Evolutionary conservation across 2,888 invertebrate species (phyloP).

Genomic region (Mystacides longicornis): DNA sequence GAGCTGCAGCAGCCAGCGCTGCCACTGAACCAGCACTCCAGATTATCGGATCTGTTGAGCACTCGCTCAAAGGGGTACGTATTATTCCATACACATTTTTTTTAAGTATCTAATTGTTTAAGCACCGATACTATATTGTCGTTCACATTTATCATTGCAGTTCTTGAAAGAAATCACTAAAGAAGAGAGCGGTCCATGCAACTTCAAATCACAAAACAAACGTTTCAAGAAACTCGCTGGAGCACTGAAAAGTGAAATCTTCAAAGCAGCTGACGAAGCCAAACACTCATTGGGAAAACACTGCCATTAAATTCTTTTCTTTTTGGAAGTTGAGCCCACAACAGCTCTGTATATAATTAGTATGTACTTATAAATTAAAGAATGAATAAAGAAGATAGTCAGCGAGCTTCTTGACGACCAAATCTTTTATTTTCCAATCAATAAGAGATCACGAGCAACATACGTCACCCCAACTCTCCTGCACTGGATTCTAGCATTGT

Average conservation of each 20-base stretch:
- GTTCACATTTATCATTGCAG: constrained; percentile 9
- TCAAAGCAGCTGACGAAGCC: constrained; percentile 15
- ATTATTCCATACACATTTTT: neutral
- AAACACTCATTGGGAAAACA: constrained; percentile 8
- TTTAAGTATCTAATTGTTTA: neutral
- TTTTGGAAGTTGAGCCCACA: no score
- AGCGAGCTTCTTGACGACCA: no score
- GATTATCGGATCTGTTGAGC: constrained; percentile 15
- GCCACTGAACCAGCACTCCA: constrained; percentile 14
- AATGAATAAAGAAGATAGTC: no score
- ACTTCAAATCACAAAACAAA: constrained; percentile 13
- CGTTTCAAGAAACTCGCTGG: constrained; percentile 18
- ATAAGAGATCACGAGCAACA: no score
- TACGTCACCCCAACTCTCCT: no score
- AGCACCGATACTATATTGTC: neutral
- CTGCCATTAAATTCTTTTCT: no score
- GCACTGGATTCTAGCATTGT: no score
- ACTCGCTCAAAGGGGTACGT: constrained; percentile 15
- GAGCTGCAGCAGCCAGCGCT: constrained; percentile 24
- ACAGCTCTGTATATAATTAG: no score
- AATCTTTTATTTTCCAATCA: no score
- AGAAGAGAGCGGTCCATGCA: neutral
- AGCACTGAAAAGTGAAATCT: constrained; percentile 20
- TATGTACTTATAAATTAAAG: no score
- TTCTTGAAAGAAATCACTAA: constrained; percentile 15